A percentile compares a stretch with the other conserved stretches of the same genome.
Conservation (phyloP, 2,113 vertebrate genomes). For the Notiomystis cincta region DNA sequence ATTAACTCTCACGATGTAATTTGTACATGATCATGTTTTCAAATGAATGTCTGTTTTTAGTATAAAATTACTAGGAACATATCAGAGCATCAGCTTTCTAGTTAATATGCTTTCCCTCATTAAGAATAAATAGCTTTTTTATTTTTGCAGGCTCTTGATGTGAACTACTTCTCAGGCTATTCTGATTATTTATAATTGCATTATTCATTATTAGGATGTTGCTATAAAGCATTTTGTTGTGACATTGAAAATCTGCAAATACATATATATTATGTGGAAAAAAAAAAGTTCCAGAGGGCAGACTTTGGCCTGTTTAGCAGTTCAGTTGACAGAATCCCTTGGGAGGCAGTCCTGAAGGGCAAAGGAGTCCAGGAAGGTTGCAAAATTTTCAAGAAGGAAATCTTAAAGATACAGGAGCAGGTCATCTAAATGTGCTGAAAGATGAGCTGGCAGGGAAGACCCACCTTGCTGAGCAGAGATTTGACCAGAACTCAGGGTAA, state of each 20-base stretch:
- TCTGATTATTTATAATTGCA: background rate
- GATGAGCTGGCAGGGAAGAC: background rate
- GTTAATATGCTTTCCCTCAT: background rate
- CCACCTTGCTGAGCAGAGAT: background rate
- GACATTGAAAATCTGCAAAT: background rate
- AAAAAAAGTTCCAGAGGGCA: background rate
- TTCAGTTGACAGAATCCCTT: background rate
- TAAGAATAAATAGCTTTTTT: background rate
- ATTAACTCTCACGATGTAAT: background rate
- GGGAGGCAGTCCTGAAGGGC: background rate
- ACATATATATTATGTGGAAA: background rate
- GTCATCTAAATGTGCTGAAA: background rate
- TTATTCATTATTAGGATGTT: background rate
- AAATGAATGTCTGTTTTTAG: background rate
- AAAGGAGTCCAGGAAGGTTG: background rate
- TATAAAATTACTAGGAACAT: background rate
- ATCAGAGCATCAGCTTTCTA: background rate
- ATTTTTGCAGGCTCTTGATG: background rate
- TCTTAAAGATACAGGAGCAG: background rate
- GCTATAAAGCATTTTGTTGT: background rate
- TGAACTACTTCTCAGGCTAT: background rate
- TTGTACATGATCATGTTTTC: background rate
- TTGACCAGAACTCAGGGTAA: background rate
- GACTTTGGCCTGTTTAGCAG: background rate
- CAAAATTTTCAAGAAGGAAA: background rate